Percentiles rank a stretch among this genome's conserved stretches.
Evolutionary conservation across 2,888 invertebrate genomes (phyloP).

Genomic region (Schrankia costaestrigalis): DNA sequence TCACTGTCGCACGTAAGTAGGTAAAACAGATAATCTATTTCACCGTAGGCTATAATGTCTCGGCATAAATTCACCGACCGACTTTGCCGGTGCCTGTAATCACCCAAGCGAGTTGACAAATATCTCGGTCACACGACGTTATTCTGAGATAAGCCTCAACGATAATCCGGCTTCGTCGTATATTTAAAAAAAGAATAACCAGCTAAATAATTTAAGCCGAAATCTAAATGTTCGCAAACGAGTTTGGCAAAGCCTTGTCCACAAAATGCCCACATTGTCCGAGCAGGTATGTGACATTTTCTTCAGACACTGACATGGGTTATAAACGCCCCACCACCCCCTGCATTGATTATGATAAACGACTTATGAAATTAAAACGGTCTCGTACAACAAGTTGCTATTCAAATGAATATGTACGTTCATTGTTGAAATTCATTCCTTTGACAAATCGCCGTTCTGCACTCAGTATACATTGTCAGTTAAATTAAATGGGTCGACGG

Average conservation of each 20-base stretch:
- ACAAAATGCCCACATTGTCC: conserved; percentile 61
- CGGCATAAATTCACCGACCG: conserved; percentile 34
- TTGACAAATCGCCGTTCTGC: conserved; percentile 76
- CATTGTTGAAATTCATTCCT: conserved; percentile 77
- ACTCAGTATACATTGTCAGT: conserved; percentile 71
- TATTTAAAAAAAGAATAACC: conserved; percentile 21
- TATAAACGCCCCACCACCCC: conserved; percentile 37
- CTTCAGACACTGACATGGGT: conserved; percentile 79
- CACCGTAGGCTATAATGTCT: conserved; percentile 36
- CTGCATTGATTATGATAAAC: conserved; percentile 78
- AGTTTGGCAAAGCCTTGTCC: conserved; percentile 45
- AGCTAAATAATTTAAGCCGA: conserved; percentile 30
- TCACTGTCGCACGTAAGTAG: conserved; percentile 35
- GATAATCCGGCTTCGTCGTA: conserved; percentile 16
- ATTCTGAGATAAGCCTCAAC: conserved; percentile 18
- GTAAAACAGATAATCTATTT: conserved; percentile 39
- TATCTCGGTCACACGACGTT: conserved; percentile 35
- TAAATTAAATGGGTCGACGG: conserved; percentile 69
- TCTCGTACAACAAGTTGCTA: conserved; percentile 75
- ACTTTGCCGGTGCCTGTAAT: conserved; percentile 36
- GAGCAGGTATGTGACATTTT: conserved; percentile 72
- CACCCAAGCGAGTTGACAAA: conserved; percentile 38
- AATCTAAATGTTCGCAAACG: conserved; percentile 32
- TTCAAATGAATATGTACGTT: conserved; percentile 73
- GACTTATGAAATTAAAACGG: conserved; percentile 81